Conservation (phyloP, 2,888 invertebrate species). For the Amphipyra tragopoginis region DNA sequence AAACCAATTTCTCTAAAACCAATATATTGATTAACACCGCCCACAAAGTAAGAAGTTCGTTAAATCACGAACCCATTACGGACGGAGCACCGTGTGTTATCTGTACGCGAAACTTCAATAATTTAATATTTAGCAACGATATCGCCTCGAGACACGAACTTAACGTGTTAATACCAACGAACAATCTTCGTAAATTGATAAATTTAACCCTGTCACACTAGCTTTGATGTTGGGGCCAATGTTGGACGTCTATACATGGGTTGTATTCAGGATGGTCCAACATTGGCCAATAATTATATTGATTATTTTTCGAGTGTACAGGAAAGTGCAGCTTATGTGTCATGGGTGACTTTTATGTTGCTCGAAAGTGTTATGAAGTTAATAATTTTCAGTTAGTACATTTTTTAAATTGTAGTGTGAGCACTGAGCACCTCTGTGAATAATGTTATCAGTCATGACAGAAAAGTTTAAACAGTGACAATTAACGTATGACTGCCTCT, state of each 20-base stretch:
- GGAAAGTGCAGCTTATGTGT: background rate
- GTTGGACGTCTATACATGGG: constrained; percentile 8
- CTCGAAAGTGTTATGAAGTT: too few relatives aligned
- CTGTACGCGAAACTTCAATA: constrained; percentile 67
- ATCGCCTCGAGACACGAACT: constrained; percentile 69
- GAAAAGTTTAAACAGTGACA: too few relatives aligned
- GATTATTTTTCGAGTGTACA: background rate
- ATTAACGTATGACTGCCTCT: too few relatives aligned
- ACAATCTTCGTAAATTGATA: constrained; percentile 86
- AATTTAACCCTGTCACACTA: constrained; percentile 80
- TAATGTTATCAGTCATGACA: too few relatives aligned
- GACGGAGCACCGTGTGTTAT: constrained; percentile 62
- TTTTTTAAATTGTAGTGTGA: too few relatives aligned
- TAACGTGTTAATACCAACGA: constrained; percentile 85
- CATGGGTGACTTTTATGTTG: too few relatives aligned
- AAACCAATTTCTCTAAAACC: constrained; percentile 1
- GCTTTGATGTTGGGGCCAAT: constrained; percentile 29
- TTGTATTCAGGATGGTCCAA: background rate
- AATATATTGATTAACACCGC: constrained; percentile 37
- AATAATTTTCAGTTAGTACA: too few relatives aligned
- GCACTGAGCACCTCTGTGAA: too few relatives aligned
- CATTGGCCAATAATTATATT: background rate
- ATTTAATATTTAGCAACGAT: constrained; percentile 82
- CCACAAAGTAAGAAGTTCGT: constrained; percentile 42
- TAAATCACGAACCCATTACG: constrained; percentile 60